Evolutionary conservation across 2,797 vertebrate species (phyloP).

Genomic region (Onychomys leucogaster): DNA sequence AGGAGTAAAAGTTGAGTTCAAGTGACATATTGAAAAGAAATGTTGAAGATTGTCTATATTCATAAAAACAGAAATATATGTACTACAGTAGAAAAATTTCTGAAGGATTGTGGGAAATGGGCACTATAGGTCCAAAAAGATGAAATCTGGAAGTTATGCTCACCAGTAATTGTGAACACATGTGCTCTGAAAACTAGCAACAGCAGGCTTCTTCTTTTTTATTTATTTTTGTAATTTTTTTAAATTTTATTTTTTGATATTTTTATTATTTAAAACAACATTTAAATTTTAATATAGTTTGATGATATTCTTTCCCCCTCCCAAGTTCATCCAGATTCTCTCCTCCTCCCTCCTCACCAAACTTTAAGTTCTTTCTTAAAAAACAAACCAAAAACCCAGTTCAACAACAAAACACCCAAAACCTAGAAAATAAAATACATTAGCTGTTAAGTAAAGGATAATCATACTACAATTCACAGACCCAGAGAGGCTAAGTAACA

Average conservation of each 20-base stretch:
- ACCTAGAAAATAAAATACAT: too few species aligned
- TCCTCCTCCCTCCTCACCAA: too few species aligned
- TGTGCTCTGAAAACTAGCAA: neutral
- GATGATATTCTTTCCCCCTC: neutral
- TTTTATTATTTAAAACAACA: neutral
- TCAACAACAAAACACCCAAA: too few species aligned
- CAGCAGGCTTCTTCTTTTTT: neutral
- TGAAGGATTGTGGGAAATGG: neutral
- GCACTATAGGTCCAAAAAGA: neutral
- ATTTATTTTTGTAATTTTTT: neutral
- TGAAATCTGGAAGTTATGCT: neutral
- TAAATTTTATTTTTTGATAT: neutral
- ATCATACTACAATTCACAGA: too few species aligned
- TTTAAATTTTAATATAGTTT: neutral
- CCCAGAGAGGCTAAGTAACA: too few species aligned
- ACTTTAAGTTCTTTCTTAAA: too few species aligned
- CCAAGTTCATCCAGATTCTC: neutral
- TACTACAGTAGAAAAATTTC: neutral
- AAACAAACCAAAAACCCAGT: too few species aligned
- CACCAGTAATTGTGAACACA: neutral
- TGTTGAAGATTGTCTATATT: neutral
- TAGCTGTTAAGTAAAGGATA: too few species aligned
- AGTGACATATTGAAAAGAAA: neutral
- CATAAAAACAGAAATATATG: slow-evolving; percentile 48
- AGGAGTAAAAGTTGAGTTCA: slow-evolving; percentile 31